A percentile compares a stretch with the other conserved stretches of the same genome.
Conservation (phyloP, 1,140 invertebrate species). For the Lepidostoma basale region DNA sequence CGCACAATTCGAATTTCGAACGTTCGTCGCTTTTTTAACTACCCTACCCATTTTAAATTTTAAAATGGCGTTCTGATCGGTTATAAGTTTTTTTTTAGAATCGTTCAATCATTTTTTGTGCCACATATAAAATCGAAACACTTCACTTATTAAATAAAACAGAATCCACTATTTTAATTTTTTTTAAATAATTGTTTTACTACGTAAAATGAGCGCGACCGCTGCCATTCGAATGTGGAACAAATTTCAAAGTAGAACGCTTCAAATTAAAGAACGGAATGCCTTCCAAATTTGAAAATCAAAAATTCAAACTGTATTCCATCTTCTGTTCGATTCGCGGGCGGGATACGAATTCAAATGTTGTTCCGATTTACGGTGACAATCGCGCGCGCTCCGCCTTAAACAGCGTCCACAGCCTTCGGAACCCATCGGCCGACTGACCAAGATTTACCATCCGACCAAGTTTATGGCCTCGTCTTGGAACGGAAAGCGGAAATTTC, state of each 20-base stretch:
- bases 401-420: not conserved
- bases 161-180: no score
- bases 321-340: no score
- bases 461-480: conserved; percentile 11
- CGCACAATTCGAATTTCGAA: not conserved
- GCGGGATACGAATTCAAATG: not conserved
- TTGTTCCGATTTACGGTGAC: not conserved
- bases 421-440: conserved; percentile 2
- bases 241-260: not conserved
- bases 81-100: no score
- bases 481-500: not conserved
- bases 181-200: no score
- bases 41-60: not conserved
- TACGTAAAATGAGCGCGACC: no score
- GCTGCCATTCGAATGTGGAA: not conserved
- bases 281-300: no score
- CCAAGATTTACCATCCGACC: conserved; percentile 1
- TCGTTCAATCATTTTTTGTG: no score
- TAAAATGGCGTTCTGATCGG: no score
- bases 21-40: not conserved
- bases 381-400: not conserved
- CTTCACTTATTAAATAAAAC: no score
- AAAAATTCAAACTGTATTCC: no score
- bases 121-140: no score
- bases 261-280: no score